Evolutionary conservation across 2,113 vertebrate genomes (phyloP).

Genomic region (Gyps fulvus): DNA sequence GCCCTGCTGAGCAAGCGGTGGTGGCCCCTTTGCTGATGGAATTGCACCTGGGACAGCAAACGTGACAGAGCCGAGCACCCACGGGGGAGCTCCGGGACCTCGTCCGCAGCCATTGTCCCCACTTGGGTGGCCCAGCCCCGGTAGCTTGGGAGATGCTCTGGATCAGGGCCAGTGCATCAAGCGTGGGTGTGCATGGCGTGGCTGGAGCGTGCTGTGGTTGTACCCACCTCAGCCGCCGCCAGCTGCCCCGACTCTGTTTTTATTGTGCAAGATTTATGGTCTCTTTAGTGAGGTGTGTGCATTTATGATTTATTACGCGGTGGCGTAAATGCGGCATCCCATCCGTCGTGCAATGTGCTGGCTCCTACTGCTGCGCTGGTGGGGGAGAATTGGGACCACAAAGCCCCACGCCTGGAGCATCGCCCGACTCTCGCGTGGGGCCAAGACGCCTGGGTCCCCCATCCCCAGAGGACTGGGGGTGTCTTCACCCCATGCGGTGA

Average conservation of each 20-base stretch:
- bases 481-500: accelerated
- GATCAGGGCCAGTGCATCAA: accelerated
- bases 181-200: not conserved
- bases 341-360: accelerated
- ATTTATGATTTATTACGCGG: not conserved
- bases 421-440: accelerated
- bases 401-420: not conserved
- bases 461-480: too few relatives aligned
- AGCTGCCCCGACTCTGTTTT: not conserved
- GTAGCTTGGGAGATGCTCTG: not conserved
- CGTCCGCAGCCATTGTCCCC: accelerated
- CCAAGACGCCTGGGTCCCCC: accelerated
- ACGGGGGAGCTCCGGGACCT: not conserved
- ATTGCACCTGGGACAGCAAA: not conserved
- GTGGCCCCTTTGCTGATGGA: not conserved
- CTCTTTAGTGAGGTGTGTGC: not conserved
- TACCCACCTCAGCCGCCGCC: not conserved
- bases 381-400: accelerated
- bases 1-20: not conserved
- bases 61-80: not conserved
- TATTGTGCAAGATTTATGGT: not conserved
- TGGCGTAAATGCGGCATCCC: not conserved
- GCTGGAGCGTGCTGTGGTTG: not conserved
- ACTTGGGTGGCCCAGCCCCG: accelerated
- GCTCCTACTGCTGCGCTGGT: accelerated